phyloP scores from a whole-genome alignment of 2,113 vertebrate species.

The Tangachromis dhanisi region DNA sequence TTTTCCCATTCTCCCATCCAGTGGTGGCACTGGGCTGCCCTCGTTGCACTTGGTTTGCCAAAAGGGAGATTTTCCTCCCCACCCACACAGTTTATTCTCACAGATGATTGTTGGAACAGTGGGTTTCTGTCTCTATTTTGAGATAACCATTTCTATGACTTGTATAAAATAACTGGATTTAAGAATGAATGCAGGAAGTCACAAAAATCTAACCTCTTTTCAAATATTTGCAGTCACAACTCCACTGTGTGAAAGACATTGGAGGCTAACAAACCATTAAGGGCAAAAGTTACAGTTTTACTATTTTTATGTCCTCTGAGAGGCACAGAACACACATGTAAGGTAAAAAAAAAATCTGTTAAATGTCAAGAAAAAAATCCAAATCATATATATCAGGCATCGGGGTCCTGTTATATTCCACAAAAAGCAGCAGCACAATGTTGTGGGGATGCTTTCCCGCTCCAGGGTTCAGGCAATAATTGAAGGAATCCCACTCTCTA shows the following conservation, averaged over 20 bases:
- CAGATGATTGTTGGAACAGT: not conserved
- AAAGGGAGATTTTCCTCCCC: not conserved
- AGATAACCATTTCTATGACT: not conserved
- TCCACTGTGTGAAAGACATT: not conserved
- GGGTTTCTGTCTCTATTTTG: not conserved
- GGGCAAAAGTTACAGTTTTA: not conserved
- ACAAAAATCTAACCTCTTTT: not conserved
- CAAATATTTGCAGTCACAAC: not conserved
- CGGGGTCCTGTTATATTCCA: not conserved
- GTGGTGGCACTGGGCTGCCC: not conserved
- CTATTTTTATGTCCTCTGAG: not conserved
- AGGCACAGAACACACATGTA: not conserved
- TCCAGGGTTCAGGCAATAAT: not conserved
- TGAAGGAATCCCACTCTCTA: not conserved
- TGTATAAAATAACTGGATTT: fast-evolving
- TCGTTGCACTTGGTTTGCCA: not conserved
- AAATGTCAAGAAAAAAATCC: not conserved
- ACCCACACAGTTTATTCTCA: not conserved
- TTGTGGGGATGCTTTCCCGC: not conserved
- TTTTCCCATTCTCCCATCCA: not conserved
- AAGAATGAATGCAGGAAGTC: not conserved
- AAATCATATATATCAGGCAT: not conserved
- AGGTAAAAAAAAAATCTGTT: not conserved
- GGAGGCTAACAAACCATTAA: not conserved
- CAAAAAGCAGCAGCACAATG: not conserved